Conservation (phyloP, 1,140 invertebrate genomes). For the Steinernema feltiae region DNA sequence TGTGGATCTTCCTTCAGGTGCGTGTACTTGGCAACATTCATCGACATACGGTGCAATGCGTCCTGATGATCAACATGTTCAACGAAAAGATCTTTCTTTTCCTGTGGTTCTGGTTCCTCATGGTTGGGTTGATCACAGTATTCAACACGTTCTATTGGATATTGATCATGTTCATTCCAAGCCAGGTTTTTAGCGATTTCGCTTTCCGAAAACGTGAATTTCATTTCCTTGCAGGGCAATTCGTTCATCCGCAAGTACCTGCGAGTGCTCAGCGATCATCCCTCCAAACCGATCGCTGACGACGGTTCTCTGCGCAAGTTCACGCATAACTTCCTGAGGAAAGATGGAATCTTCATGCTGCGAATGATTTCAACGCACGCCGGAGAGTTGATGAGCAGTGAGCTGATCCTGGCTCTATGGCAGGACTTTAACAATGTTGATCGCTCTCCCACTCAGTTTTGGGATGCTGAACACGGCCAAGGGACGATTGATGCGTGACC, state of each 20-base stretch:
- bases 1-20: constrained; percentile 43
- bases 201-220: neutral
- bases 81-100: constrained; percentile 58
- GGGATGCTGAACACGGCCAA: constrained; percentile 48
- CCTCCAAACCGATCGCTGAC: constrained; percentile 53
- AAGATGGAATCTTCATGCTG: constrained; percentile 57
- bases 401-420: constrained; percentile 56
- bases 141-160: constrained; percentile 56
- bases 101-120: constrained; percentile 57
- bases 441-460: constrained; percentile 48
- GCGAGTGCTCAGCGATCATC: constrained; percentile 56
- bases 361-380: constrained; percentile 53
- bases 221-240: constrained; percentile 41
- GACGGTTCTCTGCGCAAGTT: constrained; percentile 55
- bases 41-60: constrained; percentile 57
- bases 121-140: constrained; percentile 52
- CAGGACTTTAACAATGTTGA: constrained; percentile 58
- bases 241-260: constrained; percentile 56
- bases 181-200: constrained; percentile 36
- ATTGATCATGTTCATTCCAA: constrained; percentile 57
- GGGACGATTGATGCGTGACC: neutral
- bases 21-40: constrained; percentile 58
- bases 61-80: constrained; percentile 58
- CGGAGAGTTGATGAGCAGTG: constrained; percentile 55
- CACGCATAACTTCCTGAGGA: constrained; percentile 55